A percentile compares a stretch with the other conserved stretches of the same genome.
Evolutionary conservation across 2,888 invertebrate species (phyloP).

Genomic region (Athalia cordata): DNA sequence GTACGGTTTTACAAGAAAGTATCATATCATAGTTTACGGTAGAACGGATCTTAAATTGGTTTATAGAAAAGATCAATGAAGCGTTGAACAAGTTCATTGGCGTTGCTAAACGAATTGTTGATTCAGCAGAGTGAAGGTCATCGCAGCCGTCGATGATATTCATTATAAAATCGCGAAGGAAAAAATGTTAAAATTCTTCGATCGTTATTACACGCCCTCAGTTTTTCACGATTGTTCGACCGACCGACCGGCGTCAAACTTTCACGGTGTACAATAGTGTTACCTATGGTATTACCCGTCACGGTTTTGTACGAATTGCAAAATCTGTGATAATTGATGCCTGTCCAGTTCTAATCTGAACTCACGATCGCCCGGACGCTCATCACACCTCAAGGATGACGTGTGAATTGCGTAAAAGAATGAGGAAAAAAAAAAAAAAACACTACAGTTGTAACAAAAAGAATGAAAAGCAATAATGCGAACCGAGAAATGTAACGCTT

Average conservation of each 20-base stretch:
- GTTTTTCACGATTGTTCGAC: not conserved
- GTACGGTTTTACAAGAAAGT: no score
- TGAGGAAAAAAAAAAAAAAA: not conserved
- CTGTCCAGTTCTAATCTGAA: constrained; percentile 17
- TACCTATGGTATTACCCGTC: constrained; percentile 1
- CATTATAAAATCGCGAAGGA: no score
- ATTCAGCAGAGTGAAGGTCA: constrained; percentile 11
- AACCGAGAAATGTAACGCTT: no score
- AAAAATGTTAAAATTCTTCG: no score
- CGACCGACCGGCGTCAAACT: not conserved
- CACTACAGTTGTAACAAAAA: not conserved
- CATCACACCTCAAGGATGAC: constrained; percentile 33
- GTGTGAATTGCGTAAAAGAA: constrained; percentile 2
- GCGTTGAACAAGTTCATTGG: constrained; percentile 31
- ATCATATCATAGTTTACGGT: constrained; percentile 4
- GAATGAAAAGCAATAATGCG: not conserved
- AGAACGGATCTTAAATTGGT: constrained; percentile 17
- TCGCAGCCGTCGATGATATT: not conserved
- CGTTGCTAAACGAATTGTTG: not conserved
- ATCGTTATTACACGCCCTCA: no score
- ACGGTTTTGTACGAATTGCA: constrained; percentile 27
- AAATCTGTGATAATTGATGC: not conserved
- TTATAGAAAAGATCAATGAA: constrained; percentile 13
- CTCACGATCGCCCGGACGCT: constrained; percentile 29
- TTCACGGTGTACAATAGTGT: not conserved